phyloP scores from a whole-genome alignment of 2,888 invertebrate genomes.

The Stictocephala bisonia region DNA sequence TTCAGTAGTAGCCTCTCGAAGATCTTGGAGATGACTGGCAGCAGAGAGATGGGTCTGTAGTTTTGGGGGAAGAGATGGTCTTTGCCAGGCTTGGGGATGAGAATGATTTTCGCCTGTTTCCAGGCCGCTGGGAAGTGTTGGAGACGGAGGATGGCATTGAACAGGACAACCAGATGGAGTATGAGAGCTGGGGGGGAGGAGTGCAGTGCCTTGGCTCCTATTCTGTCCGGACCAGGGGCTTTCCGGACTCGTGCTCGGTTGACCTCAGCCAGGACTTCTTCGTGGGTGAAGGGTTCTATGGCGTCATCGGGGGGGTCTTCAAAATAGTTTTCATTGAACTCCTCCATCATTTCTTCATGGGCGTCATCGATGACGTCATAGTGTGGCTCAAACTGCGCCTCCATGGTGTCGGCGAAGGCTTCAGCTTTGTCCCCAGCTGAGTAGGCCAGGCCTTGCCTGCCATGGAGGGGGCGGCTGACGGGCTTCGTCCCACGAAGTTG shows the following conservation, averaged over 20 bases:
- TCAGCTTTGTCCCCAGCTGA: too few species aligned
- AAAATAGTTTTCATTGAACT: too few species aligned
- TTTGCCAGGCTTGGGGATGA: conserved; percentile 58
- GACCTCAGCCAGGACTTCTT: not conserved
- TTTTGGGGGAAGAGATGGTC: conserved; percentile 22
- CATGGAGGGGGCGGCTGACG: too few species aligned
- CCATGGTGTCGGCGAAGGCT: too few species aligned
- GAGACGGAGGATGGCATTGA: conserved; percentile 25
- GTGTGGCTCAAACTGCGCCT: too few species aligned
- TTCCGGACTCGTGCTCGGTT: not conserved
- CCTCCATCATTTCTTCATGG: too few species aligned
- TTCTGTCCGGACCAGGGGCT: conserved; percentile 19
- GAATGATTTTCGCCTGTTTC: conserved; percentile 57
- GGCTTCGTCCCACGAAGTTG: too few species aligned
- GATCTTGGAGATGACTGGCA: conserved; percentile 56
- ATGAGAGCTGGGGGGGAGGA: conserved; percentile 23
- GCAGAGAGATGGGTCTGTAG: conserved; percentile 59
- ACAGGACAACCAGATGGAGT: conserved; percentile 10
- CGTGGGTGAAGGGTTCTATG: not conserved
- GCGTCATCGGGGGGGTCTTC: too few species aligned
- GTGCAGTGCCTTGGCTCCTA: not conserved
- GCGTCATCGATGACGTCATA: too few species aligned
- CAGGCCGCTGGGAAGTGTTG: conserved; percentile 54
- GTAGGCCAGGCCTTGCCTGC: too few species aligned
- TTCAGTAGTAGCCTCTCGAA: conserved; percentile 55